Base-by-base conservation (phyloP, 2,113 vertebrate genomes). In the Plecotus auritus region DNA sequence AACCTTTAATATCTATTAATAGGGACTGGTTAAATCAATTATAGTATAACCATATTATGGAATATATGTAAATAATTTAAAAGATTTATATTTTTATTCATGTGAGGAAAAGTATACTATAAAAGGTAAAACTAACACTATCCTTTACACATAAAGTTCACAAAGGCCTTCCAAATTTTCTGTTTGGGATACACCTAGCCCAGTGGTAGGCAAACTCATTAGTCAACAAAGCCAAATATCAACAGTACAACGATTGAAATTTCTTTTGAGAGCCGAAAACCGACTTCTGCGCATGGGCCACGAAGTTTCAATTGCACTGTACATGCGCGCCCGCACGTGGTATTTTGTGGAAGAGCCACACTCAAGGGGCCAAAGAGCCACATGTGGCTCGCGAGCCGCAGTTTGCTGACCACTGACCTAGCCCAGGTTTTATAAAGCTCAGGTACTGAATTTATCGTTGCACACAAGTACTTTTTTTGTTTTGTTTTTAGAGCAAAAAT, bases 401-500 rank as follows among this genome's bases (percentile, higher is more conserved):
- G n/a, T n/a, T n/a, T n/a, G n/a, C n/a, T n/a, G n/a, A n/a, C n/a
- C n/a, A n/a, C n/a, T n/a, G n/a, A 91, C 35, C 10, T 32, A 77
- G 3, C 61, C 22, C 18, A 64, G n/a, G 20, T 42, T 90, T 90
- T 72, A 66, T 73, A 69, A 86, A 88, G 45, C 18, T 76, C 22
- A 5, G 22, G 32, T 10, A 56, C 28, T 70, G 64, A 88, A 74
- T 84, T 91, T 91, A 70, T 87, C 28, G 59, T 76, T 93, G 26
- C 51, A 82, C 78, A 74, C 18, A 93, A n/a, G 23, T 67, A 23
- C 1, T 85, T 17, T 28, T 90, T 86, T 77, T 83, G 51, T 54
- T 59, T 59, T 90, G 23, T 86, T 94, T 91, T 69, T 86, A 49
- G 45, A 81, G 28, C 77, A 90, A 90, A 95, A 95, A 59, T 94